Base-by-base conservation (phyloP, 1,140 invertebrate species). In the Drosophila saltans region DNA sequence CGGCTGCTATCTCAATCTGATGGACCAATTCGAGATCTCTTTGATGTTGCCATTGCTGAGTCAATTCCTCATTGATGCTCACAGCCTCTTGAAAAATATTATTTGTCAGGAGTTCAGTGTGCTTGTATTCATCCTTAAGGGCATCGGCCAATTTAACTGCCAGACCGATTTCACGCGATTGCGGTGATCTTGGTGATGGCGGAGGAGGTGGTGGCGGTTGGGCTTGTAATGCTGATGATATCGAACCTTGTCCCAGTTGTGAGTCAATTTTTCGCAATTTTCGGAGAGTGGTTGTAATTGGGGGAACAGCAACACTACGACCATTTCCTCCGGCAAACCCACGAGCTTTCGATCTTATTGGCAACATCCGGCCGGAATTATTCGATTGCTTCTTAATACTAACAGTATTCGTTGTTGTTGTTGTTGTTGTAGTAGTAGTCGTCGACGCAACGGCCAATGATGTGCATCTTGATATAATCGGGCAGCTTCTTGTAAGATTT, bases 161-260 rank as follows among this genome's bases (percentile, higher is more conserved):
- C 21, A 39, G 7, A 21, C 40, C 41, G 3, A 64, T 16, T 16
- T 75, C 78, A 9, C 8, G 26, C 2, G 56, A 39, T 33, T 60
- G 56, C 0, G 72, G 66, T n/a, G 41, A 75, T 1, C 82, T 78
- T 0, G 82, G 82, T 3, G 82, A 85, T 3, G 81, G 78, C 4
- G 82, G 82, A n/a, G 80, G 80, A 9, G 74, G 71, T 39, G 81
- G 81, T 5, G 78, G 63, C 4, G 68, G 69, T 24, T 10, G 30
- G 7, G 66, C 26, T 21, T 21, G 30, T 1, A 64, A 52, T 57
- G 52, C 45, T 52, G 56, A 28, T 40, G 36, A 40, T 24, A 9
- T 58, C 1, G 57, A 30, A 21, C 10, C 45, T 48, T 8, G 73
- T 56, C 45, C 41, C 24, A n/a, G 2, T 0, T 21, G 33, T 1